A percentile compares a stretch with the other conserved stretches of the same genome.
Conservation (phyloP, 2,888 invertebrate species). For the Prosapia bicincta region DNA sequence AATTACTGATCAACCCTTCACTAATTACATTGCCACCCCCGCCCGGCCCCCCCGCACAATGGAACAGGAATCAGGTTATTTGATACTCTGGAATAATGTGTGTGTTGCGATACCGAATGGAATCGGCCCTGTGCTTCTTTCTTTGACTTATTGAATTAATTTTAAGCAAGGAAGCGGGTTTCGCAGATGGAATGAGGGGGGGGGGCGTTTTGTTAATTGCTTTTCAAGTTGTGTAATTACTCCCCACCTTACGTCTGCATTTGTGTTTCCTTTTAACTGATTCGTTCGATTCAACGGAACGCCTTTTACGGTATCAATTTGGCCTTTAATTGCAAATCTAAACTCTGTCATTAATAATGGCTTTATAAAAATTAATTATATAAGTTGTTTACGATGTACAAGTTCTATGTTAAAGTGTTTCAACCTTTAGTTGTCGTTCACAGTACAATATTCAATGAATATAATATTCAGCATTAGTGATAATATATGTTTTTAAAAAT, state of each 20-base stretch:
- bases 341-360: no score
- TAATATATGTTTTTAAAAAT: no score
- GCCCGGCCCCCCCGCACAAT: conserved; percentile 31
- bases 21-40: conserved; percentile 40
- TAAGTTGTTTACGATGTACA: no score
- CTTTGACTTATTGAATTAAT: conserved; percentile 27
- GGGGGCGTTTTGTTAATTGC: conserved; percentile 4
- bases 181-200: not conserved
- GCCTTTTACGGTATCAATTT: not conserved
- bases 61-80: conserved; percentile 24
- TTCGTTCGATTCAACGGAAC: not conserved
- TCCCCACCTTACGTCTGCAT: not conserved
- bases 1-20: conserved; percentile 52
- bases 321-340: no score
- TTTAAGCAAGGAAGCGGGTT: conserved; percentile 20
- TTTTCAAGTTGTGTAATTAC: not conserved
- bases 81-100: conserved; percentile 13
- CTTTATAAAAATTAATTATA: no score
- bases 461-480: no score
- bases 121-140: conserved; percentile 10
- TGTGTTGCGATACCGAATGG: not conserved
- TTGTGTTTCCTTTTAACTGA: not conserved
- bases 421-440: no score
- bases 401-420: no score
- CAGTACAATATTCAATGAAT: no score